phyloP scores from a whole-genome alignment of 2,113 vertebrate genomes.

The Tenebrosternarchus preto region DNA sequence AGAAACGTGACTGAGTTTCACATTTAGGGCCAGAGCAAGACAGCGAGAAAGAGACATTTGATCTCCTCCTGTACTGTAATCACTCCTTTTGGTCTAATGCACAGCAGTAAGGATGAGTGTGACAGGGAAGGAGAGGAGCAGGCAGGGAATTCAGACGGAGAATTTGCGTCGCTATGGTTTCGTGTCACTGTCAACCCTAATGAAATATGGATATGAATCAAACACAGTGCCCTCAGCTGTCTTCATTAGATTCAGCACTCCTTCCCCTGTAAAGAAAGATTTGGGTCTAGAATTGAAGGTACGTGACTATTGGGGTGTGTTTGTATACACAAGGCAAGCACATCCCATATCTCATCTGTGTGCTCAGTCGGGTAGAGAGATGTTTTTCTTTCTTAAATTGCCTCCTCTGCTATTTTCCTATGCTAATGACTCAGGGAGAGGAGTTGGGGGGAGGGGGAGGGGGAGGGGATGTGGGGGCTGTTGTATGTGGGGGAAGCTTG shows the following conservation, averaged over 20 bases:
- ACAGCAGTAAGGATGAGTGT: constrained; percentile 24
- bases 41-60: background rate
- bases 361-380: constrained; percentile 57
- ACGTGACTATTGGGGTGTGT: constrained; percentile 52
- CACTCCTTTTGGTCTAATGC: constrained; percentile 45
- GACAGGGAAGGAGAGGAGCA: background rate
- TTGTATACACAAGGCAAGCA: constrained; percentile 52
- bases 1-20: background rate
- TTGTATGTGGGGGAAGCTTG: background rate
- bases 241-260: constrained; percentile 53
- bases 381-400: constrained; percentile 56
- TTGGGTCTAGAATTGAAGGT: constrained; percentile 48
- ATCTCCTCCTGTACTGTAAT: constrained; percentile 28
- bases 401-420: constrained; percentile 57
- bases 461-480: background rate
- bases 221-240: constrained; percentile 9
- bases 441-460: constrained; percentile 12
- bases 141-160: constrained; percentile 10
- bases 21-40: background rate
- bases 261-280: constrained; percentile 46
- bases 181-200: constrained; percentile 57
- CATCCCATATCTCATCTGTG: constrained; percentile 58
- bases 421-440: constrained; percentile 50
- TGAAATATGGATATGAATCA: constrained; percentile 59
- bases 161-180: constrained; percentile 39